These are phyloP conservation scores for Montipora cactus DNA, from an alignment of 64 coral and sea anemone genomes.

Conservation along the genomic window DNA sequence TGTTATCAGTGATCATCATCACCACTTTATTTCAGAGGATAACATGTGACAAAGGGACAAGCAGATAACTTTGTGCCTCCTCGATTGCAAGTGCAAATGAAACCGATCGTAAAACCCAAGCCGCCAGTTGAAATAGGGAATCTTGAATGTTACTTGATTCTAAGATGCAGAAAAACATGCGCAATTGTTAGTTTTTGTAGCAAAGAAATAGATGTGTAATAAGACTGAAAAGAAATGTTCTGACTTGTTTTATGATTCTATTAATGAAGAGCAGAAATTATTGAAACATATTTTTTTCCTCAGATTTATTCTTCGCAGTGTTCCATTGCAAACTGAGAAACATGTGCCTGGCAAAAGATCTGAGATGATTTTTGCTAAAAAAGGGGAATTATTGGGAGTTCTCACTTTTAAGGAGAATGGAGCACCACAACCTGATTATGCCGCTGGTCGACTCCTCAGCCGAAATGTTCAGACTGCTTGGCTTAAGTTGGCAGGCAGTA, in stretches of 20 bases:
- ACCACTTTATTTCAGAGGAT: too few species aligned
- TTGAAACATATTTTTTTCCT: not conserved
- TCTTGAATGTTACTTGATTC: too few species aligned
- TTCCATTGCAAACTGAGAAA: not conserved
- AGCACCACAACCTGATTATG: slow-evolving; percentile 59
- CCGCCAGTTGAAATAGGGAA: too few species aligned
- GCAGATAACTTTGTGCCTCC: too few species aligned
- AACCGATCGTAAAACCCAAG: too few species aligned
- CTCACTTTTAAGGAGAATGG: not conserved
- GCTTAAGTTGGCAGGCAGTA: slow-evolving; percentile 33
- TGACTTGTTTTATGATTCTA: not conserved
- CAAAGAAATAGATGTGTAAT: too few species aligned
- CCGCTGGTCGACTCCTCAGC: slow-evolving; percentile 65
- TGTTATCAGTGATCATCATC: too few species aligned
- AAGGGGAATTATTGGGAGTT: slow-evolving; percentile 25
- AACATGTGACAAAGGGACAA: too few species aligned
- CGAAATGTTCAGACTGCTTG: slow-evolving; percentile 59
- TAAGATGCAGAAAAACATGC: too few species aligned
- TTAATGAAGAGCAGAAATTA: not conserved
- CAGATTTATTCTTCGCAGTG: not conserved
- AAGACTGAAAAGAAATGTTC: too few species aligned
- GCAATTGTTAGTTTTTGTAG: too few species aligned
- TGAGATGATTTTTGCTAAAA: slow-evolving; percentile 16
- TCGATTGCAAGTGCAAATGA: too few species aligned
- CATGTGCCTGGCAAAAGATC: not conserved